These are phyloP conservation scores for Scytalopus superciliaris DNA, from an alignment of 2,113 vertebrate genomes.

Conservation along the genomic window DNA sequence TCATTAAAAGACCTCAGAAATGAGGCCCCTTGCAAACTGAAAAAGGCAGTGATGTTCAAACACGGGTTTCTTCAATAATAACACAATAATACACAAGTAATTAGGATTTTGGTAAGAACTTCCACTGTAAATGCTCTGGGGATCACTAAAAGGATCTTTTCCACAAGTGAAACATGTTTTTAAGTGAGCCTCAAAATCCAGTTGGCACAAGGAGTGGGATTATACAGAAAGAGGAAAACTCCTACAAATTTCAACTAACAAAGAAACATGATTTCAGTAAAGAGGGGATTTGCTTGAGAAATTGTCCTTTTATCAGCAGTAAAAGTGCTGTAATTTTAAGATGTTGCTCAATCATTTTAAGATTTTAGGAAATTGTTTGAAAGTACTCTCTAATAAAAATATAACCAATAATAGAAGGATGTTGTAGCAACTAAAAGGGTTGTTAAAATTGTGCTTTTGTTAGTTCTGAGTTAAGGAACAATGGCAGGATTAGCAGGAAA, in stretches of 20 bases:
- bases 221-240: neutral
- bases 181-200: neutral
- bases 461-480: slow-evolving; percentile 67
- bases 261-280: slow-evolving; percentile 30
- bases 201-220: neutral
- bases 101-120: neutral
- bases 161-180: neutral
- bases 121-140: neutral
- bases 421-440: slow-evolving; percentile 44
- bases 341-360: slow-evolving; percentile 23
- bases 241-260: neutral
- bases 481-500: slow-evolving; percentile 66
- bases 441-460: slow-evolving; percentile 61
- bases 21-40: neutral
- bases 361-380: slow-evolving; percentile 13
- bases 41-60: neutral
- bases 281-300: neutral
- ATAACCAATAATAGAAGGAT: slow-evolving; percentile 45
- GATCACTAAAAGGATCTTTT: neutral
- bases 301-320: neutral
- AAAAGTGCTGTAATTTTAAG: neutral
- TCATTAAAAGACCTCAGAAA: neutral
- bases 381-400: slow-evolving; percentile 40
- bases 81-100: neutral
- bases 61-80: neutral